Evolutionary conservation across 2,113 vertebrate species (phyloP).

Genomic region (Microtus ochrogaster): DNA sequence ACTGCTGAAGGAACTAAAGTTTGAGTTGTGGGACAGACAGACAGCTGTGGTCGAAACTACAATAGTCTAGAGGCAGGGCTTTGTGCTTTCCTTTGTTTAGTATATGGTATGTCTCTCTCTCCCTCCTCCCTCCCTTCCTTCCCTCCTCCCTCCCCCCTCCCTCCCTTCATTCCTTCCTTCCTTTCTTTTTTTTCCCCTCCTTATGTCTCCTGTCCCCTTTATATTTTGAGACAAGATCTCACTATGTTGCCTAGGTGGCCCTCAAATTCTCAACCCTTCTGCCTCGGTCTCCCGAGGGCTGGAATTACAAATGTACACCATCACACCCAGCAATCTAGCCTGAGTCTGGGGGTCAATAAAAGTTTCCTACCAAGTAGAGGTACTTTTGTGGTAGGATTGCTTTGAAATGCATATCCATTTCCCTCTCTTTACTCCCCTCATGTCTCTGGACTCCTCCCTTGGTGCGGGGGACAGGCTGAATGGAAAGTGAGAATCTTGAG

Average conservation of each 20-base stretch:
- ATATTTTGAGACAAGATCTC: background rate
- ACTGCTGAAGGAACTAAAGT: background rate
- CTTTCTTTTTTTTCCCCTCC: no score
- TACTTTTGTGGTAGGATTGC: background rate
- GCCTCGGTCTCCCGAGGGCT: background rate
- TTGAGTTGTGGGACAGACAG: background rate
- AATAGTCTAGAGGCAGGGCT: background rate
- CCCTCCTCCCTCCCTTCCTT: rapidly evolving
- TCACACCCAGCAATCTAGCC: background rate
- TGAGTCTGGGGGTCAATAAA: background rate
- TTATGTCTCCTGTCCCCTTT: background rate
- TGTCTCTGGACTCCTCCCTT: background rate
- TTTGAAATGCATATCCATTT: conserved; percentile 22
- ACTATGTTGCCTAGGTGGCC: background rate
- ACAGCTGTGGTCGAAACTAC: background rate
- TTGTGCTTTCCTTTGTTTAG: background rate
- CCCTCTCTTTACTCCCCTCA: background rate
- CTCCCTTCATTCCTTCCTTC: rapidly evolving
- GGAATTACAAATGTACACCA: background rate
- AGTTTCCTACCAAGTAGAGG: background rate
- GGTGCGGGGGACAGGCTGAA: background rate
- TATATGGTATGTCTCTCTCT: background rate
- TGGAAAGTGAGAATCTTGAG: background rate
- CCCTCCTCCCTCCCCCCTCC: background rate
- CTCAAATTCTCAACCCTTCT: background rate